Evolutionary conservation across 2,113 vertebrate genomes (phyloP).

Genomic region (Nycticebus coucang): DNA sequence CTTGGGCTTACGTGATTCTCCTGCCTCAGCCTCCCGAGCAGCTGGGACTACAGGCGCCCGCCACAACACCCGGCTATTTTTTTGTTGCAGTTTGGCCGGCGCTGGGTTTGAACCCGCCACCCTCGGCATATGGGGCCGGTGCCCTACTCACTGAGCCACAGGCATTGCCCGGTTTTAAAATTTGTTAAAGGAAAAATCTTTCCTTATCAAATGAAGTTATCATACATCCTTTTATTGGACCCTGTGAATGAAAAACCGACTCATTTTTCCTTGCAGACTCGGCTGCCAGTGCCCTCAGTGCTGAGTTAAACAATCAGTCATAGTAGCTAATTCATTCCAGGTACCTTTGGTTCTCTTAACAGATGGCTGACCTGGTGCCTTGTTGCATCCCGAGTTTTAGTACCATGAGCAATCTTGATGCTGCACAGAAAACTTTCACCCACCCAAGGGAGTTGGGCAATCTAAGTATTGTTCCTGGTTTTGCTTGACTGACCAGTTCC

Average conservation of each 20-base stretch:
- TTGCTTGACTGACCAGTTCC: constrained; percentile 22
- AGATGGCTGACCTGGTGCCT: neutral
- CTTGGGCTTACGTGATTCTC: too few species aligned
- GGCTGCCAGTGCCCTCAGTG: neutral
- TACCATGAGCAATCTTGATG: neutral
- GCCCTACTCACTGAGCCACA: too few species aligned
- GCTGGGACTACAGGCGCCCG: too few species aligned
- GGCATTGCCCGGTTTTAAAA: too few species aligned
- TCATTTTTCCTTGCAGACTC: neutral
- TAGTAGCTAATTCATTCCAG: neutral
- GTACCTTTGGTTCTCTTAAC: neutral
- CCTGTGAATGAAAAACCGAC: neutral
- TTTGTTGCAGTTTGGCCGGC: too few species aligned
- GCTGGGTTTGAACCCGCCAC: too few species aligned
- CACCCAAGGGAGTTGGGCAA: constrained; percentile 9
- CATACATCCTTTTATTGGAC: neutral
- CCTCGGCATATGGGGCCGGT: too few species aligned
- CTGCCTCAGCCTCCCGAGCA: too few species aligned
- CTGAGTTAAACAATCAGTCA: neutral
- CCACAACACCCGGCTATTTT: too few species aligned
- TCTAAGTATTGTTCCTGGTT: neutral
- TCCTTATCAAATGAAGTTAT: neutral
- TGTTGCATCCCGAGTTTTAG: neutral
- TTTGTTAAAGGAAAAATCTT: neutral
- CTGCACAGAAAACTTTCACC: neutral